Evolutionary conservation across 2,113 vertebrate genomes (phyloP), one percentile per base, ranked within the genome.

Genomic region (Thalassarche chlororhynchos): DNA sequence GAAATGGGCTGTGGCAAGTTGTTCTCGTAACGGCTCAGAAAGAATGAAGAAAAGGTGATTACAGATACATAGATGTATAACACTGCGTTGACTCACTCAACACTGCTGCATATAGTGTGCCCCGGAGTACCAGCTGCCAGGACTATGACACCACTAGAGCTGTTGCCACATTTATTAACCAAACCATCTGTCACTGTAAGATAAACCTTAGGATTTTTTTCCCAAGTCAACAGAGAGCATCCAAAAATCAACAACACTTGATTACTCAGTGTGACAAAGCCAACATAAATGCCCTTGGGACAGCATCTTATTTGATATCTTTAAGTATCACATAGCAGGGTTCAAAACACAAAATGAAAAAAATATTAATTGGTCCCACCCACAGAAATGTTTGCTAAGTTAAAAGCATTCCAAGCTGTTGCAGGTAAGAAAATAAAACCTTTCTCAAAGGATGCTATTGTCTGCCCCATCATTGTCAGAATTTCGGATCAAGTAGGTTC

Each of bases 151-250:
- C 78, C 60, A 32, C n/a, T 60, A 10, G 61, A 66, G 26, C 34
- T 61, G 13, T 77, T 77, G 85, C 81, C 89, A 84, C 72, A 47
- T 84, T 93, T 94, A 54, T 79, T 91, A 90, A 77, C 51, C 29
- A 87, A 95, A 65, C 94, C 95, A 96, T 94, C 94, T 96, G 91
- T 96, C 85, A 85, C 34, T 81, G 60, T 54, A 76, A 83, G 76
- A 94, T 82, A 92, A 96, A 92, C 23, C 31, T 80, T 83, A 11
- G 1, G 69, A 77, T 51, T 79, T 28, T 78, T 58, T 60, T 38
- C 47, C n/a, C 8, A 17, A 90, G 58, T 68, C 44, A 90, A 65
- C 25, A 75, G 24, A 66, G 20, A 88, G 51, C 40, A 77, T 87
- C 66, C 78, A 92, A 95, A 96, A 95, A 55, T 76, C 95, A 91